Evolutionary conservation across 2,888 invertebrate genomes (phyloP).

Genomic region (Pseudanteris insignis): DNA sequence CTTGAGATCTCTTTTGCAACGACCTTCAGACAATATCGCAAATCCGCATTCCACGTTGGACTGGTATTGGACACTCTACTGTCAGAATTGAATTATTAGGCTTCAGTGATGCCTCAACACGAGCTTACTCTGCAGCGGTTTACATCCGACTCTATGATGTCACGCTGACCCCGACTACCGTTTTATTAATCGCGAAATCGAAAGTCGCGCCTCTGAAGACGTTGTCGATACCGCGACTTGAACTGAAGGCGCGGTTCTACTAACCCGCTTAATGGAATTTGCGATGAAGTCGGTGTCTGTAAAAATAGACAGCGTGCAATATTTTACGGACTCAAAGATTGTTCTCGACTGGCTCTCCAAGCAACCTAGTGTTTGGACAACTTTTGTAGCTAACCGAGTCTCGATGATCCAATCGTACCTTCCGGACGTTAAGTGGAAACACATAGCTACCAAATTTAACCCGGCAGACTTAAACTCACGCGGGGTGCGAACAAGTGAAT

Average conservation of each 20-base stretch:
- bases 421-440: background rate
- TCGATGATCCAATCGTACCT: background rate
- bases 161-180: too few species aligned
- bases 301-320: background rate
- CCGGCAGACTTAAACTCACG: slow-evolving; percentile 3
- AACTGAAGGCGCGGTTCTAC: background rate
- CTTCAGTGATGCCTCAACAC: background rate
- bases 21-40: background rate
- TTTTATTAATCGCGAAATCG: background rate
- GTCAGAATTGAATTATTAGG: background rate
- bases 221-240: background rate
- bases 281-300: too few species aligned
- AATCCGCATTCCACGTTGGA: background rate
- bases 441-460: background rate
- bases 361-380: background rate
- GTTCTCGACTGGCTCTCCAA: background rate
- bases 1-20: background rate
- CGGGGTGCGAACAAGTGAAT: background rate
- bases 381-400: background rate
- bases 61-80: too few species aligned
- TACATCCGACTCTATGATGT: background rate
- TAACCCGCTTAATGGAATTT: background rate
- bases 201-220: background rate
- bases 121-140: background rate
- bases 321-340: slow-evolving; percentile 1